Base-by-base conservation (phyloP, 2,888 invertebrate genomes). In the Apamea epomidion region DNA sequence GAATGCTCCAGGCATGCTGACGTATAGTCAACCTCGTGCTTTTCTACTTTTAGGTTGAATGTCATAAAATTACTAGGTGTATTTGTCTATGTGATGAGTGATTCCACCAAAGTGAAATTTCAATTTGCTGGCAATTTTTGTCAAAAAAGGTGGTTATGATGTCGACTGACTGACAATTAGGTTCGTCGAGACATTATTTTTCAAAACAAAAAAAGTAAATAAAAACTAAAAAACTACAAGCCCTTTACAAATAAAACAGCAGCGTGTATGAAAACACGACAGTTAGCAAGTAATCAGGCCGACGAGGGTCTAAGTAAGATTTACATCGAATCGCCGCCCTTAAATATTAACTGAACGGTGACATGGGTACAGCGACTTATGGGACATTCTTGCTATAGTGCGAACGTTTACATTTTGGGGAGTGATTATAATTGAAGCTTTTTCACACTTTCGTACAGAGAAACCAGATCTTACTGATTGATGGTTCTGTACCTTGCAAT, bases 281-380 rank as follows among this genome's bases (percentile, higher is more conserved):
- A 82, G 82, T 82, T 78, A 87, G 72, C 78, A 32, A 79, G 85
- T 86, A 87, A 86, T 85, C 86, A 80, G 82, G 25, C 8, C 16
- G 89, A 89, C 89, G 80, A 89, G 89, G 89, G 89, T 89, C 75
- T 88, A 89, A 89, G 88, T 89, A 88, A 89, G 89, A 89, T 89
- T 89, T 89, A 89, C 88, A 88, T 82, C 81, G 81, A 86, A 82
- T 87, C 78, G 90, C 86, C 80, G 87, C 86, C 88, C 89, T 93
- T 93, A 93, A 94, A 94, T 94, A 94, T 94, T 94, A 92, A 94
- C 91, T 87, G 87, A 82, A 80, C 80, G 79, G 87, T 93, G 93
- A 93, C 93, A 91, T 89, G 92, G 93, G 92, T 89, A 83, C 72
- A 37, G 70, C 51, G 69, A 74, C 76, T 81, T 74, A 71, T 32